Evolutionary conservation across 1,140 invertebrate genomes (phyloP), one percentile per base, ranked within the genome.

Genomic region (Conopomorpha cramerella): DNA sequence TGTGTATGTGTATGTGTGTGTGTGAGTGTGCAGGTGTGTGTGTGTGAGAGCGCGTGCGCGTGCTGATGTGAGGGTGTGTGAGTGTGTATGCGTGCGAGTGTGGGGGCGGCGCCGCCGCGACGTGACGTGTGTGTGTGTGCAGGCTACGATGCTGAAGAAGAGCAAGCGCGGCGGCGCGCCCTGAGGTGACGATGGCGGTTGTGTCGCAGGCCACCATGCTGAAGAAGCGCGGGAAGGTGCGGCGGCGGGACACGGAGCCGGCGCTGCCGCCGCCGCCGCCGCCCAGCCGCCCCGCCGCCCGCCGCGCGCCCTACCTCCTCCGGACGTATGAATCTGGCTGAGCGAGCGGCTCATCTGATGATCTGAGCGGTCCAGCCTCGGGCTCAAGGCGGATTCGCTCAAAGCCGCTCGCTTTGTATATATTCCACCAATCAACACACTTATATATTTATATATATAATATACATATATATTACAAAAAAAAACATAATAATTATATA

Each of bases 61-160:
- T 44, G 36, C 39, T 41, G 36, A 42, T 36, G 43, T 46, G 39
- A 47, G 13, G 8, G 8, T n/a, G n/a, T n/a, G n/a, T n/a, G n/a
- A n/a, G n/a, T n/a, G n/a, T n/a, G n/a, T n/a, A n/a, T n/a, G n/a
- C n/a, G 28, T 15, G 12, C 30, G 13, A 15, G 8, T 15, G 7
- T 23, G 16, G 28, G 4, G 14, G 28, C 4, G 6, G 30, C 8
- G 30, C 16, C 28, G 4, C 28, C 3, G 28, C 11, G 10, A 30
- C 28, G 49, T 44, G 50, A 29, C 34, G 46, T 47, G 47, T 49
- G 34, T 41, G 49, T 67, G 55, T 64, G 62, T 60, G 56, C 83
- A 87, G 86, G 89, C 89, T 71, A 91, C 88, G 65, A 92, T 92
- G 88, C 85, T 95, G 82, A 93, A 93, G 88, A 93, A 95, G 89